Evolutionary conservation across 2,113 vertebrate species (phyloP).

Genomic region (Rhegmatorhina hoffmannsi): DNA sequence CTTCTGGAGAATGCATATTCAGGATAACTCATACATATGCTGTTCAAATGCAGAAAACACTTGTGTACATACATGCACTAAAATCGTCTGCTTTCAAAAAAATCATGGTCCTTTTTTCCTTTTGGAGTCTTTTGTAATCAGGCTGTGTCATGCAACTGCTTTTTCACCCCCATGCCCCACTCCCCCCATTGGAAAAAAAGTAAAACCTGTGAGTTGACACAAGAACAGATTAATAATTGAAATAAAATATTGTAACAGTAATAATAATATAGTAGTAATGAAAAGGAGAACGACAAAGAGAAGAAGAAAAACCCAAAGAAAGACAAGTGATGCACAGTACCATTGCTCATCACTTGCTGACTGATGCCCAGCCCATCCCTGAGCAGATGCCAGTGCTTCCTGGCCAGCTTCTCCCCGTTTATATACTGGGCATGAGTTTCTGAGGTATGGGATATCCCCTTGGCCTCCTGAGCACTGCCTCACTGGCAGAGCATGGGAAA

Average conservation of each 20-base stretch:
- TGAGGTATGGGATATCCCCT: too few species aligned
- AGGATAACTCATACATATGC: background rate
- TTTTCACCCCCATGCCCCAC: background rate
- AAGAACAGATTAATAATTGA: background rate
- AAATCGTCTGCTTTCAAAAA: background rate
- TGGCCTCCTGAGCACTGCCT: background rate
- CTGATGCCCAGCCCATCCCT: background rate
- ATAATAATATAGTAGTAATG: background rate
- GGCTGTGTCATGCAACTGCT: background rate
- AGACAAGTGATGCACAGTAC: background rate
- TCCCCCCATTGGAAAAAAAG: background rate
- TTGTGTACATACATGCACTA: background rate
- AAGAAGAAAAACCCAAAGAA: background rate
- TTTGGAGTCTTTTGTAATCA: background rate
- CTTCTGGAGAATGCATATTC: background rate
- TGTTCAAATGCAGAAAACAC: background rate
- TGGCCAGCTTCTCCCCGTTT: background rate
- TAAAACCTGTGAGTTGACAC: background rate
- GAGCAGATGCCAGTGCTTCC: background rate
- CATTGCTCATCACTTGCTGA: background rate
- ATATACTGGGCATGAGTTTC: background rate
- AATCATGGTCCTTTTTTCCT: background rate
- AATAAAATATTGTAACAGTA: background rate
- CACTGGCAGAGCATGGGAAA: background rate
- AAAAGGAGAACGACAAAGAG: background rate